Base-by-base conservation (phyloP, 2,888 invertebrate species). In the Salticus scenicus region DNA sequence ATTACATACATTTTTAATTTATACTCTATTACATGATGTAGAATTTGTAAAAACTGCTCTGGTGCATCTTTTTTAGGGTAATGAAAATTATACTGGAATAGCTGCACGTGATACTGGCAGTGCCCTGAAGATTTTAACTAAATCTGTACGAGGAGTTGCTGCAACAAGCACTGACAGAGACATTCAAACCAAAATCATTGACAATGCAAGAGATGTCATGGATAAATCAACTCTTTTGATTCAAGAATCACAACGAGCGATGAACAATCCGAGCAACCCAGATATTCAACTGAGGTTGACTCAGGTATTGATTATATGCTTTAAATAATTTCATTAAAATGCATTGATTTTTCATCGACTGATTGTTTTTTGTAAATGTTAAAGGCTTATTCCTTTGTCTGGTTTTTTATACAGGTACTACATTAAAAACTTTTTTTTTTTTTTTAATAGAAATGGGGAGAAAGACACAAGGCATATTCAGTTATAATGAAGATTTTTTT, bases 81-180 rank as follows among this genome's bases (percentile, higher is more conserved):
- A 97, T 91, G 94, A 95, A 84, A 94, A 93, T 89, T 96, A 95
- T 89, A 95, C 95, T 0, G 95, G 95, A 2, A 94, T 94, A 88
- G 96, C 96, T 0, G 96, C 96, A 0, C 93, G 95, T 31, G 96
- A 96, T 89, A 95, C 96, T 0, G 96, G 96, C 0, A 93, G 94
- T 88, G 94, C 94, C 5, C 92, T 98, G 74, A 93, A 94, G 41
- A 94, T 95, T 88, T 94, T 96, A 89, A 94, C 94, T 10, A 93
- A 93, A 70, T 94, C 95, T 5, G 94, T 96, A 1, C 93, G 97
- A 37, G 96, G 95, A 10, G 95, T 96, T 8, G 95, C 95, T 7
- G 95, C 96, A 0, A 94, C 94, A 0, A 93, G 94, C 0, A 92
- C 92, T 63, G 94, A 94, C 88, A 92, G 92, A 17, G 93, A 93